These are phyloP conservation scores for Bimastos eiseni DNA, from an alignment of 2,888 invertebrate species.

Conservation along the genomic window DNA sequence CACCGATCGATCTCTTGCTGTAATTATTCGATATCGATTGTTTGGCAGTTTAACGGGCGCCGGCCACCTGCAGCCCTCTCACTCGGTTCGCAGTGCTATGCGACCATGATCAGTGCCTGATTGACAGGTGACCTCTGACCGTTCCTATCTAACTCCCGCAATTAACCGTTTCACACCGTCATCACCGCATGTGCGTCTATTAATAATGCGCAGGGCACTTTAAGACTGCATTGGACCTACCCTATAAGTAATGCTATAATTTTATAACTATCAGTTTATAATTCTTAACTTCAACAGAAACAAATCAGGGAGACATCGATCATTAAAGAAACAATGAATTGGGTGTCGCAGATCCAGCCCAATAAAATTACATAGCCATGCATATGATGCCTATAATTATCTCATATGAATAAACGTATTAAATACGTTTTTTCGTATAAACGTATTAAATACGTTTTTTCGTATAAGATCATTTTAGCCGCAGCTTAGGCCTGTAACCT, in stretches of 20 bases:
- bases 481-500: too few relatives aligned
- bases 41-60: constrained; percentile 1
- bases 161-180: background rate
- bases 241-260: too few relatives aligned
- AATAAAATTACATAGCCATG: too few relatives aligned
- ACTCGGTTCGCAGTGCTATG: background rate
- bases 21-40: constrained; percentile 13
- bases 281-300: too few relatives aligned
- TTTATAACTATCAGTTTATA: too few relatives aligned
- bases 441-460: too few relatives aligned
- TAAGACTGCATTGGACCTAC: background rate
- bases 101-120: background rate
- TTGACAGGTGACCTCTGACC: constrained; percentile 13
- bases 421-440: too few relatives aligned
- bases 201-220: background rate
- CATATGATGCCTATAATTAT: too few relatives aligned
- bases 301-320: too few relatives aligned
- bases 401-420: too few relatives aligned
- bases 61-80: background rate
- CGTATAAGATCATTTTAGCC: background rate
- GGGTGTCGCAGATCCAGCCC: too few relatives aligned
- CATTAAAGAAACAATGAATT: too few relatives aligned
- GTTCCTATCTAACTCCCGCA: background rate
- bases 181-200: background rate
- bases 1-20: background rate